A percentile compares a stretch with the other conserved stretches of the same genome.
phyloP scores from a whole-genome alignment of 2,888 invertebrate genomes.

The Suillia variegata region DNA sequence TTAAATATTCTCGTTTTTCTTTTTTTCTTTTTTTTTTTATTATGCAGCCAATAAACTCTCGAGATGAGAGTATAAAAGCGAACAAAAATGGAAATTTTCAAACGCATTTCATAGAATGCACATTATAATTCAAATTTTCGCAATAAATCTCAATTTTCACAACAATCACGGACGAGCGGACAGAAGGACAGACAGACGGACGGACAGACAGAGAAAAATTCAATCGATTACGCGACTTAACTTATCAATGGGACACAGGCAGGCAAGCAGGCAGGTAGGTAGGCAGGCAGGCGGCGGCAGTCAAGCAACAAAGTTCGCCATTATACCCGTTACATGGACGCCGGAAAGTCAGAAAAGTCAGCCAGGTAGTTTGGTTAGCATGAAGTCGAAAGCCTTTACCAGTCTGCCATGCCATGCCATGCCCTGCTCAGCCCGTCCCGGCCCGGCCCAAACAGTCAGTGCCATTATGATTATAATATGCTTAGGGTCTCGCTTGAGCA shows the following conservation, averaged over 20 bases:
- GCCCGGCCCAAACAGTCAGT: not conserved
- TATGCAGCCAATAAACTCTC: too few relatives aligned
- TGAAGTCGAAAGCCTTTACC: too few relatives aligned
- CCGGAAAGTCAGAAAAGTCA: too few relatives aligned
- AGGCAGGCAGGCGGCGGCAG: not conserved
- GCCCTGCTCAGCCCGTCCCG: too few relatives aligned
- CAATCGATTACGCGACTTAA: constrained; percentile 55
- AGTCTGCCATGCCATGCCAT: too few relatives aligned
- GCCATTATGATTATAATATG: constrained; percentile 1
- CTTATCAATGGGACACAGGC: constrained; percentile 47
- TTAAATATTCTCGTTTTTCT: too few relatives aligned
- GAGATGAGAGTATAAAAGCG: too few relatives aligned
- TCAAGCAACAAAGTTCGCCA: too few relatives aligned
- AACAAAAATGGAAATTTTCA: constrained; percentile 14
- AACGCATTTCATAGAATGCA: constrained; percentile 40
- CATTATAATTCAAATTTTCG: constrained; percentile 52
- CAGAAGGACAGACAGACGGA: not conserved
- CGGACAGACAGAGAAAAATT: constrained; percentile 37
- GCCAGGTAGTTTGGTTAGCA: too few relatives aligned
- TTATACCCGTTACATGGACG: too few relatives aligned
- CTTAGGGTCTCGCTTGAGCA: not conserved
- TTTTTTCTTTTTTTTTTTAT: too few relatives aligned
- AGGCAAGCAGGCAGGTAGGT: not conserved
- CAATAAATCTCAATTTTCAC: constrained; percentile 53
- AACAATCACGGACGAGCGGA: not conserved